A percentile compares a stretch with the other conserved stretches of the same genome.
These are phyloP conservation scores for Leontopithecus rosalia DNA, from an alignment of 2,797 vertebrate species.

Conservation along the genomic window DNA sequence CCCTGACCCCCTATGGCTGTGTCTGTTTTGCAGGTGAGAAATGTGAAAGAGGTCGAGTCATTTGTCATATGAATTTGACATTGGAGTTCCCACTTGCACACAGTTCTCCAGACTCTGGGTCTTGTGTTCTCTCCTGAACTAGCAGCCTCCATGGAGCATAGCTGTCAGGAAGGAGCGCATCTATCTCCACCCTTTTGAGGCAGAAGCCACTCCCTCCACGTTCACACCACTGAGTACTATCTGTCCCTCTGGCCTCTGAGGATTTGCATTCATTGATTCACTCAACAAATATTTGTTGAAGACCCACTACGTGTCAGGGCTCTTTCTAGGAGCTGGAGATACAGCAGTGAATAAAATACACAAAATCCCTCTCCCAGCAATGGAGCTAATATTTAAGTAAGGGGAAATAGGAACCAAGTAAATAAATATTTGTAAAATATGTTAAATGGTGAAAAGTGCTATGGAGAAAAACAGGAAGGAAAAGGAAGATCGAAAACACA, in stretches of 20 bases:
- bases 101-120: neutral
- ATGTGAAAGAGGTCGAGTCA: neutral
- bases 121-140: neutral
- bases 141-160: too few species aligned
- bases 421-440: neutral
- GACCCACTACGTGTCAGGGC: neutral
- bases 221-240: neutral
- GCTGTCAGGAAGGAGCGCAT: neutral
- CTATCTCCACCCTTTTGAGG: neutral
- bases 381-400: neutral
- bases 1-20: constrained; percentile 56
- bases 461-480: neutral
- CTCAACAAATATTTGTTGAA: neutral
- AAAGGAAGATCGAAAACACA: neutral
- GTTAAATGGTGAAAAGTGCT: neutral
- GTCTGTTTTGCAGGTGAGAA: neutral
- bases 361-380: neutral
- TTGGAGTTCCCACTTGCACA: neutral
- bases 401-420: neutral
- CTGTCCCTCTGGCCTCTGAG: neutral
- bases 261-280: neutral
- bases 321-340: neutral
- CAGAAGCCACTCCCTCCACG: neutral
- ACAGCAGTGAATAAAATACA: neutral
- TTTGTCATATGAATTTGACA: neutral